These are phyloP conservation scores for Stenoptilia bipunctidactyla DNA, from an alignment of 2,888 invertebrate genomes.

Conservation along the genomic window DNA sequence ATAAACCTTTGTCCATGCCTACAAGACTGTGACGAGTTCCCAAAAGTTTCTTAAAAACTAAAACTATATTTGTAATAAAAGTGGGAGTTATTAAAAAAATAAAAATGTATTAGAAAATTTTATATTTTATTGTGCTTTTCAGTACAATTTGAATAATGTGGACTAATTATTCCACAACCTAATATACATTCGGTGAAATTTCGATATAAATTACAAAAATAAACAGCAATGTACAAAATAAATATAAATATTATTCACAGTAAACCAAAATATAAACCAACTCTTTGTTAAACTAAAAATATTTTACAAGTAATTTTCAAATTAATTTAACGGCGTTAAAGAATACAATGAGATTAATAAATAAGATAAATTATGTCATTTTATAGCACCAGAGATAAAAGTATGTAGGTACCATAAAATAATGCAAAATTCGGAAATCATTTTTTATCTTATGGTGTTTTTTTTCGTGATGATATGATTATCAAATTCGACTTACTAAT, in stretches of 20 bases:
- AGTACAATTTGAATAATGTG: constrained; percentile 38
- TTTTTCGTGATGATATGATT: constrained; percentile 56
- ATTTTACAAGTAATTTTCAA: no score
- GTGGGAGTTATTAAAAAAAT: constrained; percentile 19
- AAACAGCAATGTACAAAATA: constrained; percentile 34
- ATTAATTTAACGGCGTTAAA: constrained; percentile 5
- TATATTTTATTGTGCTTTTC: constrained; percentile 66
- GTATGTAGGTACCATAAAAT: constrained; percentile 15
- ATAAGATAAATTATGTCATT: constrained; percentile 17
- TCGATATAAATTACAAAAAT: constrained; percentile 36
- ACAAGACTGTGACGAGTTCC: no score
- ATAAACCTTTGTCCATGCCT: no score
- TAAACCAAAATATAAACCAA: constrained; percentile 11
- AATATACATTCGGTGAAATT: constrained; percentile 29
- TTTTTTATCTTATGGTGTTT: constrained; percentile 18
- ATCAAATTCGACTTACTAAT: constrained; percentile 61
- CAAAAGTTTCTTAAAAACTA: no score
- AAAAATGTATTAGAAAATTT: constrained; percentile 52
- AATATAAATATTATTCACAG: constrained; percentile 50
- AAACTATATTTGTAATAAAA: no score
- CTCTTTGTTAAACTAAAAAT: no score
- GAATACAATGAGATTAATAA: constrained; percentile 15
- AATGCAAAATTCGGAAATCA: constrained; percentile 16
- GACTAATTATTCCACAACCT: background rate
- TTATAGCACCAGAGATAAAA: constrained; percentile 43